Base-by-base conservation (phyloP, 1,140 invertebrate species). In the Ceratina calcarata region DNA sequence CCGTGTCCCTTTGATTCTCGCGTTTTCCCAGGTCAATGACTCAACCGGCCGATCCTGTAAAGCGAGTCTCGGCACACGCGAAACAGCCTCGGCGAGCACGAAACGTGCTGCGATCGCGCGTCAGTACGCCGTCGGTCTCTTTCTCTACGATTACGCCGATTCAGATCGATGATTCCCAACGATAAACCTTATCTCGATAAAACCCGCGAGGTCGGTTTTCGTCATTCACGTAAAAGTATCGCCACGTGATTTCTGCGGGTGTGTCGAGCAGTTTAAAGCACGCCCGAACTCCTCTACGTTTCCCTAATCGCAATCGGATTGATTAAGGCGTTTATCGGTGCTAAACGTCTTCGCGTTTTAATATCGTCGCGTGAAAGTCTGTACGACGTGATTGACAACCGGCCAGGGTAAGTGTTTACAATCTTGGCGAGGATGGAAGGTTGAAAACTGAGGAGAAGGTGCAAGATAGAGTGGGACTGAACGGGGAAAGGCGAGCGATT, bases 21-120 rank as follows among this genome's bases (percentile, higher is more conserved):
- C 80, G 69, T 87, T 90, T 89, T 86, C 85, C 78, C 77, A 64
- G 87, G 88, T 91, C 89, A 89, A 89, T 83, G 90, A 89, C 88
- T 90, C 85, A 83, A 78, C 73, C 86, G 80, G 78, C 79, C 82
- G 85, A 83, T 88, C 75, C 80, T 81, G 85, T 69, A 81, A 86
- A 75, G 72, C 78, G 67, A 80, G 74, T 70, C 69, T 84, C 60
- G 68, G 62, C 70, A 66, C 85, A 70, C 77, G 74, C 82, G 81
- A 85, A 86, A 81, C 83, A 81, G 84, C 62, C n/a, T 20, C 27
- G 67, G 51, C 67, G 68, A 51, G 74, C 71, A 80, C 73, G 60
- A 86, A 84, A 76, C 66, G 57, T 55, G 57, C 80, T 22, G 15
- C 49, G 76, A 82, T 53, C 24, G 73, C 77, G 80, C 77, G 83